Evolutionary conservation across 2,888 invertebrate species (phyloP), one percentile per base, ranked within the genome.

Genomic region (Drosophila atripex): DNA sequence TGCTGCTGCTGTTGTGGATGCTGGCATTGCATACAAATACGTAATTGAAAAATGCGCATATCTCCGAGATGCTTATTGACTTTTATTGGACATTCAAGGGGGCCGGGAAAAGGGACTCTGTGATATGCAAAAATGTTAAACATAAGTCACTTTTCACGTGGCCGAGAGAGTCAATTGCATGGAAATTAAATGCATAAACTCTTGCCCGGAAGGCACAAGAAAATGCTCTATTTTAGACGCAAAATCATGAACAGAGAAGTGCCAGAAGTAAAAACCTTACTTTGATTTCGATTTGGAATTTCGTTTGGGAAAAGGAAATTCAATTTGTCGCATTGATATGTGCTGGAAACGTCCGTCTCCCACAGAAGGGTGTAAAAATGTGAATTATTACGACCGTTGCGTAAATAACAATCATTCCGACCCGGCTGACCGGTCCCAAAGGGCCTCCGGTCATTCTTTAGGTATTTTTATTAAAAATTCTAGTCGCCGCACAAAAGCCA

Each of bases 341-440:
- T 63, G 54, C 39, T 49, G 25, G 53, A 14, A 35, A 7, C 1
- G 35, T 35, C 7, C 35, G 35, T 60, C 43, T 73, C 49, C 54
- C 32, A 28, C 46, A 9, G 18, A 18, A 61, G 57, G 66, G 76
- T 71, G 76, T 73, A 65, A 63, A 85, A 71, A 75, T 86, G 71
- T 55, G 76, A 73, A 88, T 88, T 88, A 88, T 88, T 80, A 88
- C 88, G 84, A 80, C 79, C 86, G 77, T 88, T 83, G 88, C 88
- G 89, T 89, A 88, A 89, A 87, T 87, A 88, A 86, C 88, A 86
- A 88, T 84, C 84, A 89, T 89, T 87, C 86, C 78, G 72, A 54
- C 66, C 45, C 58, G 45, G 49, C 47, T 66, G 64, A 77, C 63
- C 57, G 47, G 35, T 23, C 49, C 50, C 35, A 21, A 23, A 46